Evolutionary conservation across 2,797 vertebrate genomes (phyloP), one percentile per base, ranked within the genome.

Genomic region (Sphenodon punctatus): DNA sequence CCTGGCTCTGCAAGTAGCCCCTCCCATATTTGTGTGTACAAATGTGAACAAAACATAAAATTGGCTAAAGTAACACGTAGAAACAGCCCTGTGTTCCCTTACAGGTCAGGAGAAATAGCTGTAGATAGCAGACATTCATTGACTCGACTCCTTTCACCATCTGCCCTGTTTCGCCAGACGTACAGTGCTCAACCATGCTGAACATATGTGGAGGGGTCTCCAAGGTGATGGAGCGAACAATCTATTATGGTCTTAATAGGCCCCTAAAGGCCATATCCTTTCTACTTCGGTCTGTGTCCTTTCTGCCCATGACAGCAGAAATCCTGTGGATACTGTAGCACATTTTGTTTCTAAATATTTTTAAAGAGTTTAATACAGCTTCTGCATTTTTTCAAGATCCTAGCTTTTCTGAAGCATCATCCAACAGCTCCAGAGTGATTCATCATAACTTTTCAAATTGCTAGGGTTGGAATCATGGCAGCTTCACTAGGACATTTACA

Each of bases 371-470:
- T 88, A 88, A 78, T 89, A 90, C 49, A 85, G 79, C 0, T 6
- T 25, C 59, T 68, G 39, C 64, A 56, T 84, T 91, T 93, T 86
- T 58, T 81, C 80, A 83, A 88, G 84, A 63, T 80, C 68, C 55
- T 67, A 74, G 72, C 63, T 82, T 89, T 92, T 82, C n/a, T 84
- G 77, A 67, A 86, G 84, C 88, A 51, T 92, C 91, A 41, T 69
- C 9, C 11, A 0, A 67, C 70, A 56, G 66, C 60, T 88, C 88
- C 86, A 67, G 82, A 83, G 43, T 95, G 93, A 95, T 89, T 95
- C 93, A 95, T 90, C 61, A 3, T 79, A 59, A 80, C 76, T 79
- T 27, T 71, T 76, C 89, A 93, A 93, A 93, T 89, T 46, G 80
- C 93, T 91, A 79, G 48, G 53, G 59, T 74, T 94, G 94, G 90